A percentile compares a stretch with the other conserved stretches of the same genome.
Conservation (phyloP, 1,140 invertebrate species). For the Battus philenor region DNA sequence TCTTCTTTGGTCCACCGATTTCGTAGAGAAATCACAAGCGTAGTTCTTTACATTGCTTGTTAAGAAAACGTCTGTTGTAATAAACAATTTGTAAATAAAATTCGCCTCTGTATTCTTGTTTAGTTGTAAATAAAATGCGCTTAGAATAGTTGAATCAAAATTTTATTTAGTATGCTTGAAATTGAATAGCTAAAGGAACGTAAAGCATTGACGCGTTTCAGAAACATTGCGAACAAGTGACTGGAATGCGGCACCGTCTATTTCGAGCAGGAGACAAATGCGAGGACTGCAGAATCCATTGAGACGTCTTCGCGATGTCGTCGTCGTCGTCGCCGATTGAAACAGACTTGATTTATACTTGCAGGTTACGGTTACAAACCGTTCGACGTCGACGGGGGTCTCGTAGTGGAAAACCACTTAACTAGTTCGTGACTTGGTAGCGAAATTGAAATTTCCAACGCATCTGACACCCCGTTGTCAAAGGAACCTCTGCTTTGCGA, state of each 20-base stretch:
- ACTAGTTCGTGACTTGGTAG: slow-evolving; percentile 9
- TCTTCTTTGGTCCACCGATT: too few species aligned
- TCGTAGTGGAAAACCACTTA: slow-evolving; percentile 1
- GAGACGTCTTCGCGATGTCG: slow-evolving; percentile 4
- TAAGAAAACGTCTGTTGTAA: too few species aligned
- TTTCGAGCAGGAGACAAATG: slow-evolving; percentile 3
- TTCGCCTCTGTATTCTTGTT: too few species aligned
- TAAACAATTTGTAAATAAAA: too few species aligned
- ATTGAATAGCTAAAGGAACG: too few species aligned
- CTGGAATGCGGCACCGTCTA: not conserved
- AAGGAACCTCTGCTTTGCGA: not conserved
- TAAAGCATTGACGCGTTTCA: too few species aligned
- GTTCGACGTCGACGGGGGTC: not conserved
- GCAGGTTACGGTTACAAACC: slow-evolving; percentile 2
- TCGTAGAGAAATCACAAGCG: too few species aligned
- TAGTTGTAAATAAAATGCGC: too few species aligned
- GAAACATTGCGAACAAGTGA: slow-evolving; percentile 3
- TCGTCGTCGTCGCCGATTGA: slow-evolving; percentile 1
- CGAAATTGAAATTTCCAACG: slow-evolving; percentile 13
- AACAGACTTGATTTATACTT: slow-evolving; percentile 3
- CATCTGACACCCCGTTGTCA: slow-evolving; percentile 5
- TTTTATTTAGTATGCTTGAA: too few species aligned
- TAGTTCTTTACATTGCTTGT: too few species aligned
- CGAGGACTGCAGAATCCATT: slow-evolving; percentile 2
- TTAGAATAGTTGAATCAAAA: too few species aligned